Conservation (phyloP, 2,797 vertebrate genomes). For the Erethizon dorsatum region DNA sequence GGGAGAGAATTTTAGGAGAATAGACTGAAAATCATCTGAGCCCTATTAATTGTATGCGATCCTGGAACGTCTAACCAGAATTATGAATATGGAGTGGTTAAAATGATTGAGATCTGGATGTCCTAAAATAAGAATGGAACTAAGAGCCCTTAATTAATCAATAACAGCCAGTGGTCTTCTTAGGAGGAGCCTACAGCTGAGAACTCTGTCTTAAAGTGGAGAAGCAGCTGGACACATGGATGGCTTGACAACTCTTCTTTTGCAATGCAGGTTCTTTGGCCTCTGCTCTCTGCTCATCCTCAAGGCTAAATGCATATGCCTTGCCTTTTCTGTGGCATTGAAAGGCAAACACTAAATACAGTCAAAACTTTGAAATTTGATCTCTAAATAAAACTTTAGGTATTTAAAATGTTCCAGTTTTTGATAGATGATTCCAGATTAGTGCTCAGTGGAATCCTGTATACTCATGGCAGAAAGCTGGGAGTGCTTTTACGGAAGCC, state of each 20-base stretch:
- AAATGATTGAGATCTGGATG: not conserved
- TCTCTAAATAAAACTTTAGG: slow-evolving; percentile 67
- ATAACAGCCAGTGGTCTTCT: not conserved
- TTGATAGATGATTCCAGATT: slow-evolving; percentile 72
- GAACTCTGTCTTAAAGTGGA: not conserved
- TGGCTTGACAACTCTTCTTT: not conserved
- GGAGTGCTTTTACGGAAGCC: slow-evolving; percentile 61
- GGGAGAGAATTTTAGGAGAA: not conserved
- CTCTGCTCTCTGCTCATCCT: not conserved
- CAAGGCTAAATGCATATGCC: not conserved
- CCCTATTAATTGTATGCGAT: not conserved
- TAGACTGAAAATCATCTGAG: not conserved
- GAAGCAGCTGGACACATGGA: not conserved
- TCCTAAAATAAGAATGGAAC: not conserved
- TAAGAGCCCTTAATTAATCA: not conserved
- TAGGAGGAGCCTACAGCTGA: not conserved
- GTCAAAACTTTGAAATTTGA: slow-evolving; percentile 66
- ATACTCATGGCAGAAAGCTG: slow-evolving; percentile 22
- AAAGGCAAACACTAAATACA: slow-evolving; percentile 15
- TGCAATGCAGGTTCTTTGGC: not conserved
- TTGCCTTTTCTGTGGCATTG: not conserved
- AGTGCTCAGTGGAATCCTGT: slow-evolving; percentile 62
- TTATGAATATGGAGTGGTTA: not conserved
- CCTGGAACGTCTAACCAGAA: not conserved
- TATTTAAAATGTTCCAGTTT: slow-evolving; percentile 62